These are phyloP conservation scores for Magallana ariakensis DNA, from an alignment of 1,140 invertebrate species.

Conservation along the genomic window DNA sequence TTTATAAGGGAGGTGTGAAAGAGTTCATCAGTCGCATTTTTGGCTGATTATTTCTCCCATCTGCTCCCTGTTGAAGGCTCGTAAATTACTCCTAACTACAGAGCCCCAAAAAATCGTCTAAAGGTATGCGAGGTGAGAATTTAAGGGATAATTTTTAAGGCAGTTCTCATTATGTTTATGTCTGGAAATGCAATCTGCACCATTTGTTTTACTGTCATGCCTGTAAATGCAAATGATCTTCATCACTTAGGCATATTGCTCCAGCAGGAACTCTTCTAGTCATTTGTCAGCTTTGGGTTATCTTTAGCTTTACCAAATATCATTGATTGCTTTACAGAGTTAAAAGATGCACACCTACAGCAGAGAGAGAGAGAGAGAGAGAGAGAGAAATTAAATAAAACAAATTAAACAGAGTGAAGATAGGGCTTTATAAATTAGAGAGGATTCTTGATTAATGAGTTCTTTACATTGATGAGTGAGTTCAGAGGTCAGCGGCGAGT, in stretches of 20 bases:
- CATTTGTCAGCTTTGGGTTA: not conserved
- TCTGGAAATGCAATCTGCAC: conserved; percentile 30
- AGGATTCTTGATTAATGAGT: conserved; percentile 4
- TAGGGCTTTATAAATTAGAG: not conserved
- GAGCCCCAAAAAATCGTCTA: not conserved
- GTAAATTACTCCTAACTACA: conserved; percentile 5
- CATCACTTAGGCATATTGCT: not conserved
- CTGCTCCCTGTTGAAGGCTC: conserved; percentile 16
- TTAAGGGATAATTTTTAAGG: conserved; percentile 3
- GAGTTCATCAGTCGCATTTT: conserved; percentile 26
- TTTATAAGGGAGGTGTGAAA: conserved; percentile 11
- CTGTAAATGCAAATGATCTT: conserved; percentile 16
- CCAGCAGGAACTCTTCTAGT: not conserved
- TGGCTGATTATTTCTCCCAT: conserved; percentile 25
- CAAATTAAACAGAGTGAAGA: too few species aligned
- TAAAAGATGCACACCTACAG: not conserved
- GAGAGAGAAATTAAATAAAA: too few species aligned
- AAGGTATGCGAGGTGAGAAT: conserved; percentile 24
- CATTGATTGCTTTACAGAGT: not conserved
- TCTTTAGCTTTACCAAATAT: not conserved
- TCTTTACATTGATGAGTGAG: not conserved
- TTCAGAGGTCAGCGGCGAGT: not conserved
- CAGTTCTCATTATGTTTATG: conserved; percentile 20
- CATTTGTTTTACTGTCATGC: conserved; percentile 10
- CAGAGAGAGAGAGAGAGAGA: not conserved